phyloP scores from a whole-genome alignment of 2,113 vertebrate genomes.

The Halcyon senegalensis region DNA sequence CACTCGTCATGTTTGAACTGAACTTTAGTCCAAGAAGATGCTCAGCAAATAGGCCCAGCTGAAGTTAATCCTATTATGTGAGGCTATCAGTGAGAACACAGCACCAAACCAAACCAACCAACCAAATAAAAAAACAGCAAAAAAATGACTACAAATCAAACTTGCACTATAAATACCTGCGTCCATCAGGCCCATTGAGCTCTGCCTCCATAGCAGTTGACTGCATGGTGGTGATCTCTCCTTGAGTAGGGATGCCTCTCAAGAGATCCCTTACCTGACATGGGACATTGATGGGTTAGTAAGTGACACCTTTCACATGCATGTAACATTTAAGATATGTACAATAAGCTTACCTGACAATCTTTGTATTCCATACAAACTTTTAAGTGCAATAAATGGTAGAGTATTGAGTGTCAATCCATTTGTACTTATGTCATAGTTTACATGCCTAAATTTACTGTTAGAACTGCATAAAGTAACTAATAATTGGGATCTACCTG shows the following conservation, averaged over 20 bases:
- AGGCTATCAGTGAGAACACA: background rate
- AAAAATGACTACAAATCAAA: background rate
- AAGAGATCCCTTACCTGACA: background rate
- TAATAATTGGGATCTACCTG: background rate
- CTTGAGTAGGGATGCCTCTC: background rate
- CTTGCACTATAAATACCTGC: background rate
- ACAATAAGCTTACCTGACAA: rapidly evolving
- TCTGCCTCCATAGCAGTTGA: background rate
- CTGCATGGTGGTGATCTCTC: rapidly evolving
- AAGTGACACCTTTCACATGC: background rate
- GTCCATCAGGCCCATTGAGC: background rate
- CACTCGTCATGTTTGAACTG: background rate
- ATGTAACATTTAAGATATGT: background rate
- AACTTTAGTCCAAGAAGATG: background rate
- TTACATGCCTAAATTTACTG: background rate
- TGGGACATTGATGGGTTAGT: rapidly evolving
- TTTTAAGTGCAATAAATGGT: background rate
- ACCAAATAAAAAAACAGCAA: background rate
- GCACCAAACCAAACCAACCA: background rate
- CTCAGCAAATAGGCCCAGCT: background rate
- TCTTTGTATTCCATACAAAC: background rate
- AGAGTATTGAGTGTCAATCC: background rate
- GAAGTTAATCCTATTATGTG: background rate
- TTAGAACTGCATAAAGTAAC: background rate
- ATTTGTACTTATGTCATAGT: background rate